Conservation (phyloP, 1,140 invertebrate genomes). For the Penaeus indicus region DNA sequence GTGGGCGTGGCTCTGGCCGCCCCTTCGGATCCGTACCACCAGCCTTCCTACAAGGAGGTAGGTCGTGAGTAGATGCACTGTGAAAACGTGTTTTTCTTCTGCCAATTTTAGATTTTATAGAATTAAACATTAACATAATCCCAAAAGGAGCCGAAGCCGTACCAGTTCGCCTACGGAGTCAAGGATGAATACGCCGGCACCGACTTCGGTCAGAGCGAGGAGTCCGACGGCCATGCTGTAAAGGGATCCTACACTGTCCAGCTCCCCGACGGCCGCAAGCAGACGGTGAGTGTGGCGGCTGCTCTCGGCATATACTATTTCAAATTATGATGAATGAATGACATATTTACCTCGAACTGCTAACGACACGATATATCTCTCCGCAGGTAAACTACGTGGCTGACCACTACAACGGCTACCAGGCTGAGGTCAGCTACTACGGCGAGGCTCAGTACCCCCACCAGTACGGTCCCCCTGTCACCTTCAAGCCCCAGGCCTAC, state of each 20-base stretch:
- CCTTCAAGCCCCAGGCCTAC: conserved; percentile 48
- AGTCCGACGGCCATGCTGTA: conserved; percentile 68
- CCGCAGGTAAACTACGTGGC: conserved; percentile 63
- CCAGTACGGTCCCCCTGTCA: conserved; percentile 49
- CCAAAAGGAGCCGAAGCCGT: conserved; percentile 72
- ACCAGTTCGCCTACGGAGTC: conserved; percentile 69
- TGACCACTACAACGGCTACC: conserved; percentile 67
- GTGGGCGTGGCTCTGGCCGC: background rate
- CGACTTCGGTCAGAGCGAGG: conserved; percentile 68
- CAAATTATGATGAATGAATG: background rate
- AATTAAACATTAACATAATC: no score
- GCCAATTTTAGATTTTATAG: no score
- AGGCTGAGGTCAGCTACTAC: conserved; percentile 67
- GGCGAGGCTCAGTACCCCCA: conserved; percentile 65
- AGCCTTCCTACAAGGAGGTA: conserved; percentile 15
- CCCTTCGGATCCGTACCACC: background rate
- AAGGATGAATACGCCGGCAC: conserved; percentile 69
- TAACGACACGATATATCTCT: no score
- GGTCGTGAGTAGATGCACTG: background rate
- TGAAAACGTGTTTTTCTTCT: no score
- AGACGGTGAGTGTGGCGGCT: conserved; percentile 71
- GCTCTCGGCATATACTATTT: background rate
- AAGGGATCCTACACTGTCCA: conserved; percentile 68
- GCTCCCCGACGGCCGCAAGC: conserved; percentile 67
- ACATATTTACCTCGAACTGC: background rate